Percentiles rank a stretch among this genome's conserved stretches.
Conservation (phyloP, 2,888 invertebrate species). For the Xanthorhoe designata region DNA sequence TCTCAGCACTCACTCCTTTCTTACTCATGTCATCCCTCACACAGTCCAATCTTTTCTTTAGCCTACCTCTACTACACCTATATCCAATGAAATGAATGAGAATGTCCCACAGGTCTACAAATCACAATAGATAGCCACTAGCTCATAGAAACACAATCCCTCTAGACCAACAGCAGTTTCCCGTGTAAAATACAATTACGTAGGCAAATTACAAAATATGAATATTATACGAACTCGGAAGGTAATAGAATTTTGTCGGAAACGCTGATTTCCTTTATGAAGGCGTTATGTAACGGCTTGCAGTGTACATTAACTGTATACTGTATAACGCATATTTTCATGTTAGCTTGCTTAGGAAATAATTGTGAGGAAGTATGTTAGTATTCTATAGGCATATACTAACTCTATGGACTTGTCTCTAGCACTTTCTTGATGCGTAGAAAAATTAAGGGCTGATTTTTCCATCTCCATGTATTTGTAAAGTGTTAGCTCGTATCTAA, state of each 20-base stretch:
- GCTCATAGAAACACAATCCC: not conserved
- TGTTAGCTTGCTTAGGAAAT: not conserved
- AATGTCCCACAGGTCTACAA: too few relatives aligned
- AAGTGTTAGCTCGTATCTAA: too few relatives aligned
- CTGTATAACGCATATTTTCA: not conserved
- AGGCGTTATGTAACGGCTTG: conserved; percentile 25
- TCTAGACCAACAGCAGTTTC: not conserved
- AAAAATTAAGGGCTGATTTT: too few relatives aligned
- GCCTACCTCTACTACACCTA: too few relatives aligned
- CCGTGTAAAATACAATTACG: conserved; percentile 11
- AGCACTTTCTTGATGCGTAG: too few relatives aligned
- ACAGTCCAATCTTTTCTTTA: too few relatives aligned
- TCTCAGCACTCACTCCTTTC: too few relatives aligned
- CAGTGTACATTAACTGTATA: conserved; percentile 6
- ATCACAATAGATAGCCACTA: too few relatives aligned
- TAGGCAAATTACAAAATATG: conserved; percentile 19
- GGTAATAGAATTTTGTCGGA: conserved; percentile 28
- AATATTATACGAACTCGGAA: conserved; percentile 24
- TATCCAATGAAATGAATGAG: too few relatives aligned
- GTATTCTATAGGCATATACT: not conserved
- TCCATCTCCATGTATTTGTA: too few relatives aligned
- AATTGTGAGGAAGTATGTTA: not conserved
- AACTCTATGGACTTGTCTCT: too few relatives aligned
- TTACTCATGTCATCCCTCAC: too few relatives aligned
- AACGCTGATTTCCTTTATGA: conserved; percentile 27